Evolutionary conservation across 2,113 vertebrate genomes (phyloP).

Genomic region (Syrmaticus mikado): DNA sequence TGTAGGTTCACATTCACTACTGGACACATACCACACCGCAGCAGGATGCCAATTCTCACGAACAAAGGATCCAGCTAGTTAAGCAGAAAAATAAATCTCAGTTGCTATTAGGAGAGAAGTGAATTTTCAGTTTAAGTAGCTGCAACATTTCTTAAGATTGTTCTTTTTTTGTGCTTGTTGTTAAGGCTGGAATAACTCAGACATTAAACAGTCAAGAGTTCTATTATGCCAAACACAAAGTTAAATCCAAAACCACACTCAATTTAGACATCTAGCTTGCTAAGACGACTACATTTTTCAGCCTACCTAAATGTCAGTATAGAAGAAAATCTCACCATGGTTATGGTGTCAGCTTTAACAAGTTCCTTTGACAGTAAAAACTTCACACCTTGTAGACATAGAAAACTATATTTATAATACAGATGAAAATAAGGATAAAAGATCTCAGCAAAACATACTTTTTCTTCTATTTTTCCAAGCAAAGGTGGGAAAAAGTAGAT

Average conservation of each 20-base stretch:
- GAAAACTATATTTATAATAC: not conserved
- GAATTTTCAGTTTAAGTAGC: slow-evolving; percentile 17
- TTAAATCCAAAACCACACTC: not conserved
- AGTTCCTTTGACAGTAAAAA: not conserved
- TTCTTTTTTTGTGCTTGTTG: not conserved
- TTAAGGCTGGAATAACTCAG: not conserved
- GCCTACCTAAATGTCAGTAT: not conserved
- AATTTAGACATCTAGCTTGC: not conserved
- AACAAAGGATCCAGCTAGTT: slow-evolving; percentile 45
- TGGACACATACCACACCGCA: slow-evolving; percentile 12
- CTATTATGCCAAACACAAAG: not conserved
- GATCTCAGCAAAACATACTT: not conserved
- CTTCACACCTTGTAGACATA: not conserved
- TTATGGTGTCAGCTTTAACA: not conserved
- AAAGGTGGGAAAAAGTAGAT: not conserved
- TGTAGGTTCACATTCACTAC: not conserved
- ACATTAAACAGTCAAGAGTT: not conserved
- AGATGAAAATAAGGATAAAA: not conserved
- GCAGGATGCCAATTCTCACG: slow-evolving; percentile 30
- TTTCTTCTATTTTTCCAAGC: not conserved
- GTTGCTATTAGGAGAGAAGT: slow-evolving; percentile 24
- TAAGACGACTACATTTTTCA: not conserved
- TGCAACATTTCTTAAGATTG: not conserved
- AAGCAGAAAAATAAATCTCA: slow-evolving; percentile 54
- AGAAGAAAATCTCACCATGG: not conserved